Evolutionary conservation across 2,797 vertebrate genomes (phyloP).

Genomic region (Leuciscus waleckii): DNA sequence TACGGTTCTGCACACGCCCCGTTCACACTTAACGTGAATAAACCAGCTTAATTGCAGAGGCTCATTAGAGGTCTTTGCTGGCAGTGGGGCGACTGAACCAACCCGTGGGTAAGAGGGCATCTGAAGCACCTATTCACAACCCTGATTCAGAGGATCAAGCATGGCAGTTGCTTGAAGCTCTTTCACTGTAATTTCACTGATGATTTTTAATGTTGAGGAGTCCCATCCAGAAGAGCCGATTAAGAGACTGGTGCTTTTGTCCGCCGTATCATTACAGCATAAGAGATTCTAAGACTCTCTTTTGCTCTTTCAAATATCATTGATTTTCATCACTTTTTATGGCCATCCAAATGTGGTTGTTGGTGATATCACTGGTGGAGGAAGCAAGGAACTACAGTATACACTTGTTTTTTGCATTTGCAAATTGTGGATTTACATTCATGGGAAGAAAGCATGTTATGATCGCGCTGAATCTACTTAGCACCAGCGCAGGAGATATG

Average conservation of each 20-base stretch:
- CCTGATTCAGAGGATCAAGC: conserved; percentile 78
- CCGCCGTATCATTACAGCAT: conserved; percentile 50
- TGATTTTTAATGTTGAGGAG: conserved; percentile 76
- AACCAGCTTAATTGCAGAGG: conserved; percentile 81
- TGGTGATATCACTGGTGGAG: conserved; percentile 22
- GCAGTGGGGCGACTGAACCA: conserved; percentile 78
- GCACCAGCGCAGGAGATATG: conserved; percentile 38
- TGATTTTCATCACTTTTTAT: conserved; percentile 55
- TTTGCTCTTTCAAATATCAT: conserved; percentile 53
- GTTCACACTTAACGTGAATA: conserved; percentile 83
- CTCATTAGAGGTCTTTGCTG: conserved; percentile 78
- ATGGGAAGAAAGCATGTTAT: conserved; percentile 40
- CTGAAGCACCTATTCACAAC: conserved; percentile 77
- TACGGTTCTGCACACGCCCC: conserved; percentile 72
- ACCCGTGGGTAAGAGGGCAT: conserved; percentile 76
- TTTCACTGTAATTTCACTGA: conserved; percentile 73
- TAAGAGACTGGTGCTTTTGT: conserved; percentile 68
- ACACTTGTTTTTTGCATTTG: conserved; percentile 33
- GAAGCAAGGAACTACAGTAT: background rate
- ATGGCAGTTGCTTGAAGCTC: conserved; percentile 73
- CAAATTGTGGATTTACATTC: conserved; percentile 43
- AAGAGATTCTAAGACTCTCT: conserved; percentile 55
- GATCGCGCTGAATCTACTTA: conserved; percentile 43
- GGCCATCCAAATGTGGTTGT: conserved; percentile 26
- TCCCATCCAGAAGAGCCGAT: conserved; percentile 70